Base-by-base conservation (phyloP, 2,888 invertebrate genomes). In the Plebejus anna region DNA sequence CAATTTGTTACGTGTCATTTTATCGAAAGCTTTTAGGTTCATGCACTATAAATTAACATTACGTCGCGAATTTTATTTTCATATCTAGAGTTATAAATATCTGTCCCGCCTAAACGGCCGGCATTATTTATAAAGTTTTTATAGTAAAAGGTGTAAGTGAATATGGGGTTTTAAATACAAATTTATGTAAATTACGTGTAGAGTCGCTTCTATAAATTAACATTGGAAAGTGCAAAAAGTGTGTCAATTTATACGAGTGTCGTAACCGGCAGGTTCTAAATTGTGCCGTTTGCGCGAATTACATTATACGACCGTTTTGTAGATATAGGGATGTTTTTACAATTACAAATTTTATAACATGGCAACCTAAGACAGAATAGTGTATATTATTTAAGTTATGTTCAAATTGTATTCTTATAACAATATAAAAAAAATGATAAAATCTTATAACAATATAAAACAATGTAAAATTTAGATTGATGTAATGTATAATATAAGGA, bases 71-170 rank as follows among this genome's bases (percentile, higher is more conserved):
- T 72, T 71, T 71, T 71, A 42, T 71, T 47, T 42, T 72, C 47
- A 72, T 51, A 51, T 22, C 47, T 51, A 22, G 4, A 55, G 51
- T 51, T 73, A 73, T 51, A 73, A 73, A 51, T 72, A 42, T 42
- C 66, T 16, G 66, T 36, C 66, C 22, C 13, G 66, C 66, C 32
- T 66, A 66, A 66, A 66, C 66, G 66, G 32, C 32, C 66, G 32
- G 66, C 66, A 47, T 72, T 72, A 72, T 72, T 72, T 72, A 72
- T 72, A 47, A 72, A 47, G 72, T 72, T 72, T 72, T 73, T 73
- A 55, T 73, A 73, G 73, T 73, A 73, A 73, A 73, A 73, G 73
- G 73, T 73, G 73, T 73, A 55, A 73, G 73, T 71, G 42, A 71
- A 71, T 71, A 42, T 42, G 47, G 28, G 22, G 51, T 73, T 55